A percentile compares a stretch with the other conserved stretches of the same genome.
phyloP scores from a whole-genome alignment of 1,140 invertebrate genomes.

The Drosophila carrolli region DNA sequence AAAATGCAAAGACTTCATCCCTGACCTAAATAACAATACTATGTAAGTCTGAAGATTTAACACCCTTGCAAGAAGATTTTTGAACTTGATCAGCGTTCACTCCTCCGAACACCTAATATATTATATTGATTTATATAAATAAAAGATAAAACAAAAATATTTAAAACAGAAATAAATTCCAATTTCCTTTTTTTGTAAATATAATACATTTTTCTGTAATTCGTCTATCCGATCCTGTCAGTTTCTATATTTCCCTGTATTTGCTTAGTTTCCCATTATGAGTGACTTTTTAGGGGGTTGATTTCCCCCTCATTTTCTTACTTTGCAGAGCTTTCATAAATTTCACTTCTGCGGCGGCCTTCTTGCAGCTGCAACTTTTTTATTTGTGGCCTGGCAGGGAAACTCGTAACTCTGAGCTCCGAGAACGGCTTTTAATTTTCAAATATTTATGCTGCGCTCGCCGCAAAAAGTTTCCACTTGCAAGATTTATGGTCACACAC shows the following conservation, averaged over 20 bases:
- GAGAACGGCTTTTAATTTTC: slow-evolving; percentile 65
- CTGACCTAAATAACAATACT: no score
- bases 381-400: slow-evolving; percentile 11
- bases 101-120: no score
- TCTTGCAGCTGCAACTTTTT: slow-evolving; percentile 39
- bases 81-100: no score
- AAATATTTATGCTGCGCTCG: slow-evolving; percentile 70
- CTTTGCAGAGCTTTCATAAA: slow-evolving; percentile 40
- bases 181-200: no score
- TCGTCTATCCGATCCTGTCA: not conserved
- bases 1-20: no score
- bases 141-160: no score
- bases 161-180: no score
- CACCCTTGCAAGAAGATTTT: no score
- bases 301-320: slow-evolving; percentile 6
- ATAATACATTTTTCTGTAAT: no score
- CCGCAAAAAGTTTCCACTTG: slow-evolving; percentile 57
- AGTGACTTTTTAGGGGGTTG: slow-evolving; percentile 11
- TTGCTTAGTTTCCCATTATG: slow-evolving; percentile 38
- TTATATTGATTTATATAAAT: no score
- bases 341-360: slow-evolving; percentile 19
- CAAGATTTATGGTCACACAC: slow-evolving; percentile 59
- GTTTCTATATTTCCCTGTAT: not conserved
- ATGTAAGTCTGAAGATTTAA: no score
- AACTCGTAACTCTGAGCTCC: slow-evolving; percentile 18